A percentile compares a stretch with the other conserved stretches of the same genome.
Conservation (phyloP, 2,888 invertebrate genomes). For the Theodoxus fluviatilis region DNA sequence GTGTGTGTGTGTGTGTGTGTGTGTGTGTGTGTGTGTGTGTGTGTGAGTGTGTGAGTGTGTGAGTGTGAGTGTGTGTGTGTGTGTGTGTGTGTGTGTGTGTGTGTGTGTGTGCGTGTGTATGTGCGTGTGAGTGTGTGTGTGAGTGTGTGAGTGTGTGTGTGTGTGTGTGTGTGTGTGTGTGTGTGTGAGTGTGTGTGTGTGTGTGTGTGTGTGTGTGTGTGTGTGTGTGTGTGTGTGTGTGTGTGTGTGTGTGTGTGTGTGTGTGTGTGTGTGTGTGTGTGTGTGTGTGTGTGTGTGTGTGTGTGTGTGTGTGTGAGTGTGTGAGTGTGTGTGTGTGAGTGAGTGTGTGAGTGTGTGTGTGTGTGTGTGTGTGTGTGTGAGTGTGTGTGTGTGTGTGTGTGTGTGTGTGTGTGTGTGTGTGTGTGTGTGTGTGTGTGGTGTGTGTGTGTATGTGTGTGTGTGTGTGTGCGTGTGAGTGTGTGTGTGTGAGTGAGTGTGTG, state of each 20-base stretch:
- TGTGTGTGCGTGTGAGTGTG: no score
- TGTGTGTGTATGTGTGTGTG: no score
- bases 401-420: no score
- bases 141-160: neutral
- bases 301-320: no score
- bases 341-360: no score
- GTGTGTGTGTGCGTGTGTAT: neutral
- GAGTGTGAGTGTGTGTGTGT: constrained; percentile 18
- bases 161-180: constrained; percentile 1
- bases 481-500: no score
- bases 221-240: neutral
- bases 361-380: no score
- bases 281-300: neutral
- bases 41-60: constrained; percentile 5
- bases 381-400: no score
- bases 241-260: neutral
- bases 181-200: neutral
- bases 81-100: neutral
- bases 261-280: neutral
- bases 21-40: neutral
- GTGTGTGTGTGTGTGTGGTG: no score
- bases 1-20: no score
- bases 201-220: neutral
- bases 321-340: no score
- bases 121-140: neutral